Evolutionary conservation across 2,888 invertebrate genomes (phyloP), one percentile per base, ranked within the genome.

Genomic region (Troides aeacus): DNA sequence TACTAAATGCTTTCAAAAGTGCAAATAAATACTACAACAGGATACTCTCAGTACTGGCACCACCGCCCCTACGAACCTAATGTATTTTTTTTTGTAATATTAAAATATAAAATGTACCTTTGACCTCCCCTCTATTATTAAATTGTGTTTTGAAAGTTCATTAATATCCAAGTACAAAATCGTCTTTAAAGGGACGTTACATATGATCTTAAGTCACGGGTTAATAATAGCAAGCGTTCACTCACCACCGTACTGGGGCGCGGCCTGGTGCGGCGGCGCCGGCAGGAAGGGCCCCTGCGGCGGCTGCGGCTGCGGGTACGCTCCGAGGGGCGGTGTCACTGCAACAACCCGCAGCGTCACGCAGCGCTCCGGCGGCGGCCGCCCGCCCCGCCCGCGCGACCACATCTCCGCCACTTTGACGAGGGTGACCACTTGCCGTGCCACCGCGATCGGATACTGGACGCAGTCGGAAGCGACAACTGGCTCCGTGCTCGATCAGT

Each of bases 201-300:
- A 30, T 30, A 30, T 30, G 5, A 30, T 39, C 8, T 39, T 39
- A 39, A 39, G 39, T 10, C 0, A 39, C 10, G 7, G 39, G 7
- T 39, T 10, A 39, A 10, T 10, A 39, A 39, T 39, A 39, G 68
- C n/a, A 3, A 23, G 42, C 46, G n/a, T 24, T 24, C 42, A 77
- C 76, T 72, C 23, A 91, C 92, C 90, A 84, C 93, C 92, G 82
- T 93, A 93, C 73, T 93, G 93, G 5, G 90, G 92, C n/a, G 89
- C 88, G 66, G 93, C 94, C 81, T 94, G 94, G 68, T 94, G 95
- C 61, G 95, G 95, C 50, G 95, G 94, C 67, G 94, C 94, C 64
- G 94, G 95, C 74, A 94, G 93, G 89, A 94, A 95, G 15, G 94
- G 94, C 2, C 91, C 93, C 79, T 94, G 94, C 66, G 93, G 93